A percentile compares a stretch with the other conserved stretches of the same genome.
phyloP scores from a whole-genome alignment of 2,888 invertebrate genomes.

The Aleiodes alternator region DNA sequence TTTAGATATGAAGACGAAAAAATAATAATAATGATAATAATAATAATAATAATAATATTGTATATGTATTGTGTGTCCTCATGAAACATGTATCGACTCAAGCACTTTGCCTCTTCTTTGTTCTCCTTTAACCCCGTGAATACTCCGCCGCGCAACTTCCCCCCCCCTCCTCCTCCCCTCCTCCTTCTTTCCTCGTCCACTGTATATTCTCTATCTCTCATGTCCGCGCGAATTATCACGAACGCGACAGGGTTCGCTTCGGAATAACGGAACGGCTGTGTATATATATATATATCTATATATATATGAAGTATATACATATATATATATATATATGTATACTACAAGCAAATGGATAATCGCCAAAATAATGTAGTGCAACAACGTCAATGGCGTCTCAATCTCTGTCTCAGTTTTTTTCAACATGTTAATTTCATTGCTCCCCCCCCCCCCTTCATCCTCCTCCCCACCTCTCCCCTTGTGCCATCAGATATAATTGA shows the following conservation, averaged over 20 bases:
- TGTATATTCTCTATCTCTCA: constrained; percentile 15
- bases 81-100: constrained; percentile 34
- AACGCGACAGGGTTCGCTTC: constrained; percentile 42
- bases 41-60: too few relatives aligned
- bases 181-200: too few relatives aligned
- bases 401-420: constrained; percentile 46
- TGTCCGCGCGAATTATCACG: constrained; percentile 56
- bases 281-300: constrained; percentile 1
- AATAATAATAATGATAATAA: too few relatives aligned
- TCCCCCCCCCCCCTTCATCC: background rate
- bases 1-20: too few relatives aligned
- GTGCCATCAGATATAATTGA: background rate
- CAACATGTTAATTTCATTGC: background rate
- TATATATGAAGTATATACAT: too few relatives aligned
- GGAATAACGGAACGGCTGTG: constrained; percentile 62
- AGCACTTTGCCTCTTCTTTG: constrained; percentile 53
- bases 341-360: constrained; percentile 20
- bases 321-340: constrained; percentile 20
- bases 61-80: too few relatives aligned
- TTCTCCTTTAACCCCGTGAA: constrained; percentile 46
- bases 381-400: constrained; percentile 55
- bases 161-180: constrained; percentile 20
- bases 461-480: background rate
- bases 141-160: constrained; percentile 15
- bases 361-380: constrained; percentile 27